Evolutionary conservation across 1,140 invertebrate genomes (phyloP).

Genomic region (Myzus persicae): DNA sequence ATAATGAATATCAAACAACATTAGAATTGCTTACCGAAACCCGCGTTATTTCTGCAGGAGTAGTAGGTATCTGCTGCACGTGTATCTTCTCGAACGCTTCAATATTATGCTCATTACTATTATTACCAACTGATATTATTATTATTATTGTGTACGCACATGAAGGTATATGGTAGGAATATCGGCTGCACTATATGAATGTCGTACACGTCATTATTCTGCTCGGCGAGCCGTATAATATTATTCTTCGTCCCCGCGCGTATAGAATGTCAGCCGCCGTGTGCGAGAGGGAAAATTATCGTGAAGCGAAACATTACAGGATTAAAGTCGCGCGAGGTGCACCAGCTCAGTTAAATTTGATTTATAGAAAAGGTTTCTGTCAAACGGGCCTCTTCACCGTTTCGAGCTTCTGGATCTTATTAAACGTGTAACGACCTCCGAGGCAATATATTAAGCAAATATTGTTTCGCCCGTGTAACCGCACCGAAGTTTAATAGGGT

Average conservation of each 20-base stretch:
- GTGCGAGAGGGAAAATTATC: background rate
- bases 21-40: background rate
- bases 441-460: constrained; percentile 39
- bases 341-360: constrained; percentile 1
- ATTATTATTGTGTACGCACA: background rate
- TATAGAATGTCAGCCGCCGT: background rate
- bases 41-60: background rate
- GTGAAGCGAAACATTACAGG: background rate
- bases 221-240: constrained; percentile 36
- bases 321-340: background rate
- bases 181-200: background rate
- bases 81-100: background rate
- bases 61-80: background rate
- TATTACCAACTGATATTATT: background rate
- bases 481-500: constrained; percentile 8
- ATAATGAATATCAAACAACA: background rate
- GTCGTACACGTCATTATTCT: constrained; percentile 37
- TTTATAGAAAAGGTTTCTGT: constrained; percentile 46
- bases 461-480: constrained; percentile 23
- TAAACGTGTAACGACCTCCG: constrained; percentile 24
- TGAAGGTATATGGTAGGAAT: background rate
- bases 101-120: background rate
- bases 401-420: constrained; percentile 21
- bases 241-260: background rate
- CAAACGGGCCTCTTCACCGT: background rate